Percentiles rank a stretch among this genome's conserved stretches.
These are phyloP conservation scores for Luffia ferchaultella DNA, from an alignment of 2,888 invertebrate genomes.

Conservation along the genomic window DNA sequence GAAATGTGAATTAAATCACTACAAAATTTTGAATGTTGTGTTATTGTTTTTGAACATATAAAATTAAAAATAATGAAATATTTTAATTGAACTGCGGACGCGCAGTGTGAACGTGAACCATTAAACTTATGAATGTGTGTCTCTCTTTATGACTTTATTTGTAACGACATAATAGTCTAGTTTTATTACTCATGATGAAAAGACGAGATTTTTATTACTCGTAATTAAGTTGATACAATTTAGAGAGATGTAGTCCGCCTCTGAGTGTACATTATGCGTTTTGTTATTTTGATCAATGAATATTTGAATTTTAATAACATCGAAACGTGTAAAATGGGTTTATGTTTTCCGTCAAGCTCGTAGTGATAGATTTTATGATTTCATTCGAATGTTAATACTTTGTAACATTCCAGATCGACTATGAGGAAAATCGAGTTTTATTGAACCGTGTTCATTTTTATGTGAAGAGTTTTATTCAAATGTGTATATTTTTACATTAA, in stretches of 20 bases:
- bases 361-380: neutral
- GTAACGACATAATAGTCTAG: neutral
- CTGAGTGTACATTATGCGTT: neutral
- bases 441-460: too few species aligned
- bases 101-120: neutral
- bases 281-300: neutral
- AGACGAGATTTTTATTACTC: neutral
- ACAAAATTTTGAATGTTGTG: too few species aligned
- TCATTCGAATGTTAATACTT: too few species aligned
- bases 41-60: too few species aligned
- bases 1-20: too few species aligned
- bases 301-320: neutral
- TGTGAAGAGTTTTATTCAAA: too few species aligned
- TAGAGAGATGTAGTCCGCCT: neutral
- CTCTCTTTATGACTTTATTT: neutral
- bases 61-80: too few species aligned
- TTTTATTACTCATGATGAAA: neutral
- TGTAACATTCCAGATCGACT: too few species aligned
- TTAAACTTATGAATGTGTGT: neutral
- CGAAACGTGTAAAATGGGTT: neutral
- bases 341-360: neutral
- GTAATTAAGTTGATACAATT: neutral
- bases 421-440: too few species aligned
- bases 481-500: too few species aligned
- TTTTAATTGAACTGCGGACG: neutral